Conservation (phyloP, 2,888 invertebrate species). For the Adelognathus sp. region DNA sequence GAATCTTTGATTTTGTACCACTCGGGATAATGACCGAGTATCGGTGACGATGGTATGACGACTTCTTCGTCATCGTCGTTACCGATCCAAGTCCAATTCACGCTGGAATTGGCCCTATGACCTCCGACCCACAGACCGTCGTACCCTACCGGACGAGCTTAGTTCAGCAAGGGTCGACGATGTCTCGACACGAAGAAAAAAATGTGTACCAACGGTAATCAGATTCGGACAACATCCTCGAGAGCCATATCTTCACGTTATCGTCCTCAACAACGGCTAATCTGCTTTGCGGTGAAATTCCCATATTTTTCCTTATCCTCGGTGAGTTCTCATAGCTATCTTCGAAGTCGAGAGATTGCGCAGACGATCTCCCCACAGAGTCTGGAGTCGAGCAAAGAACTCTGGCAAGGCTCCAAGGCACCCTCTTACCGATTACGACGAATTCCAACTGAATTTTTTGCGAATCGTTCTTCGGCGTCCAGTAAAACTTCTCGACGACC, state of each 20-base stretch:
- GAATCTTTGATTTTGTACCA: constrained; percentile 49
- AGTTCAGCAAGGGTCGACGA: neutral
- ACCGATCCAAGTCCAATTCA: constrained; percentile 58
- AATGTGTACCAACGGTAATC: constrained; percentile 57
- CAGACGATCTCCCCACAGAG: neutral
- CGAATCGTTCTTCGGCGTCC: constrained; percentile 24
- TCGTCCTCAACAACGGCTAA: constrained; percentile 47
- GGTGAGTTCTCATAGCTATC: constrained; percentile 4
- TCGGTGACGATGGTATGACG: constrained; percentile 21
- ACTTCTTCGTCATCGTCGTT: neutral
- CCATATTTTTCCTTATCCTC: neutral
- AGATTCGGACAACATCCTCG: constrained; percentile 62
- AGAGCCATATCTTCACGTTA: constrained; percentile 55
- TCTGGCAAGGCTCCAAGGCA: constrained; percentile 57
- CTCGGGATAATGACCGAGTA: constrained; percentile 42
- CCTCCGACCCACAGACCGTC: constrained; percentile 65
- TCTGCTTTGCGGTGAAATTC: constrained; percentile 13
- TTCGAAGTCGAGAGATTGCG: neutral
- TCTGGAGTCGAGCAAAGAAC: constrained; percentile 42
- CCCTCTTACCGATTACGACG: constrained; percentile 57
- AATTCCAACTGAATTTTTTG: constrained; percentile 51
- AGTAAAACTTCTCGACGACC: constrained; percentile 41
- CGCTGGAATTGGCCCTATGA: constrained; percentile 29
- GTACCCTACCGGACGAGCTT: constrained; percentile 51
- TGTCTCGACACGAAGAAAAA: neutral